Conservation (phyloP, 2,797 vertebrate species). For the Onychomys torridus region DNA sequence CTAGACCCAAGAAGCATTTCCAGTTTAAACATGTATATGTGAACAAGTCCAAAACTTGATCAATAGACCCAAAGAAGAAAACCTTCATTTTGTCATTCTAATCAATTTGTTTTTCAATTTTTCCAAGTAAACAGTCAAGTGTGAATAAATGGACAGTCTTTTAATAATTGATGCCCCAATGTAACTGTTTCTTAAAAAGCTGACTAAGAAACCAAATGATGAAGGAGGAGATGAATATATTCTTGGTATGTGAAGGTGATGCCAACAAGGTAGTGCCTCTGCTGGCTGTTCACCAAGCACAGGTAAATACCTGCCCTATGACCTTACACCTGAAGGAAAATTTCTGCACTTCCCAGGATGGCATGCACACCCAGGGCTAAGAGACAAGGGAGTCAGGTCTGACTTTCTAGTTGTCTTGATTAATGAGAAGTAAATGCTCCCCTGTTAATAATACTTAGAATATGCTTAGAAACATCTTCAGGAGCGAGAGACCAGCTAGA, state of each 20-base stretch:
- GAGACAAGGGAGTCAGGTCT: background rate
- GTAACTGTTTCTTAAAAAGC: background rate
- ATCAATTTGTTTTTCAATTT: background rate
- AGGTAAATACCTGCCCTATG: background rate
- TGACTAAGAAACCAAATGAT: background rate
- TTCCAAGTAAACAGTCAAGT: background rate
- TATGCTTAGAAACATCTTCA: background rate
- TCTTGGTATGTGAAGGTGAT: background rate
- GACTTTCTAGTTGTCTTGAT: background rate
- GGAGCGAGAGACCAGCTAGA: background rate
- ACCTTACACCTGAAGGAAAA: background rate
- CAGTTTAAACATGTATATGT: background rate
- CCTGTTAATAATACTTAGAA: background rate
- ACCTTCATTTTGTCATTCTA: background rate
- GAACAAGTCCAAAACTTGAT: slow-evolving; percentile 8
- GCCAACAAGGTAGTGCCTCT: background rate
- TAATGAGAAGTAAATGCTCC: background rate
- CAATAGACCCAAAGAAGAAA: background rate
- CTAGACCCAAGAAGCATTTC: background rate
- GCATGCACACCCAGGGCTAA: background rate
- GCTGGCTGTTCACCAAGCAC: slow-evolving; percentile 11
- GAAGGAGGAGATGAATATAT: background rate
- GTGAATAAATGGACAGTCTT: background rate
- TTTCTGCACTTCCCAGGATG: background rate
- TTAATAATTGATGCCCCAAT: background rate